Evolutionary conservation across 2,113 vertebrate species (phyloP), one percentile per base, ranked within the genome.

Genomic region (Malurus melanocephalus): DNA sequence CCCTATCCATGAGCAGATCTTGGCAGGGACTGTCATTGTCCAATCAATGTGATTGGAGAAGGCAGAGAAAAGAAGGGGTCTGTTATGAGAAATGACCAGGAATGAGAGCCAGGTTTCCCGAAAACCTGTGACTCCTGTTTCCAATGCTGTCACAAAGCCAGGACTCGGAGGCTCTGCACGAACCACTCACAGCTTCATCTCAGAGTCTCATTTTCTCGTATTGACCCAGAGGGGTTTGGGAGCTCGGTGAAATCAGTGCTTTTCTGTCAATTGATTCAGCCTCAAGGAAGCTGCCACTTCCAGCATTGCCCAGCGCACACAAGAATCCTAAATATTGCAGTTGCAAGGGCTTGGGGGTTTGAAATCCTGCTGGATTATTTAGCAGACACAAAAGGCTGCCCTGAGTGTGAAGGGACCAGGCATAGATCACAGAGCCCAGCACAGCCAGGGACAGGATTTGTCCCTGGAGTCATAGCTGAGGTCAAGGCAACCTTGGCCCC

Each of bases 21-120:
- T 64, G 84, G 60, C 84, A 80, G 45, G 3, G 4, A 38, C 24
- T 21, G 20, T 57, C 5, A 1, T 16, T 22, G 13, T 66, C 60
- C 52, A 2, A 3, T 74, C 72, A 38, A 4, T 17, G 4, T 52
- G 30, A 91, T 55, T n/a, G 79, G 35, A 80, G 52, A 57, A 67
- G 72, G 49, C 66, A 89, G 61, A n/a, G 32, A 20, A 57, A 40
- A 27, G 9, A 74, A 38, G 8, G 16, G 9, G 26, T 69, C 46
- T 65, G 14, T 86, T 66, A 68, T 32, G n/a, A 92, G 66, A 93
- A 94, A 93, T 33, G 61, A 48, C 57, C 56, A 33, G 61, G 71
- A 67, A 68, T 8, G n/a, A 61, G 53, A 92, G 78, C 22, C 64
- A 53, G 53, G 51, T 80, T 92, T 75, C 71, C 68, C 0, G 11